These are phyloP conservation scores for Rotaria socialis DNA, from an alignment of 2,888 invertebrate species.

Conservation along the genomic window DNA sequence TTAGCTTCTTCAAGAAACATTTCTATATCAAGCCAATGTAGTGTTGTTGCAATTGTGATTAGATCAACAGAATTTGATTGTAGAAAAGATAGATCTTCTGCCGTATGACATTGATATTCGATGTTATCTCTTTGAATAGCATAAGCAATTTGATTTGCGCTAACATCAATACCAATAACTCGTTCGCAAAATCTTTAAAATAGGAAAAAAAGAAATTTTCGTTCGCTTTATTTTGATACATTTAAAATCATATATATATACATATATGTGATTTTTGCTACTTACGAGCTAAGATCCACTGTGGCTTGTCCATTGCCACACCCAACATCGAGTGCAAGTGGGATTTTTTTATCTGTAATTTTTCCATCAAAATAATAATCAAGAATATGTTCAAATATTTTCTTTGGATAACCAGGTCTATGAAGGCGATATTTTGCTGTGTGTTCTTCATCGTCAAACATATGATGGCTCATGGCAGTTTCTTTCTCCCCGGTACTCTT, in stretches of 20 bases:
- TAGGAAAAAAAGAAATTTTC: background rate
- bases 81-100: slow-evolving; percentile 4
- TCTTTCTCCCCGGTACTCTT: background rate
- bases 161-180: background rate
- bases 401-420: slow-evolving; percentile 7
- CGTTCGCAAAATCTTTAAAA: background rate
- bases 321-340: background rate
- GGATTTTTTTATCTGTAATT: background rate
- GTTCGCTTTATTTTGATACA: too few species aligned
- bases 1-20: background rate
- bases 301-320: slow-evolving; percentile 14
- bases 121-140: background rate
- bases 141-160: background rate
- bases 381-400: background rate
- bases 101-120: background rate
- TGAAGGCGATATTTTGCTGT: background rate
- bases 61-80: background rate
- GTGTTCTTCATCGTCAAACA: background rate
- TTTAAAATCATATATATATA: background rate
- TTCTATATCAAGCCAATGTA: slow-evolving; percentile 22
- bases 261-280: background rate
- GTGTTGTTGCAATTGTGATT: background rate
- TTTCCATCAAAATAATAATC: background rate
- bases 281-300: background rate
- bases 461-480: background rate